Percentiles rank a stretch among this genome's conserved stretches.
These are phyloP conservation scores for Heterotis niloticus DNA, from an alignment of 2,113 vertebrate genomes.

Conservation along the genomic window DNA sequence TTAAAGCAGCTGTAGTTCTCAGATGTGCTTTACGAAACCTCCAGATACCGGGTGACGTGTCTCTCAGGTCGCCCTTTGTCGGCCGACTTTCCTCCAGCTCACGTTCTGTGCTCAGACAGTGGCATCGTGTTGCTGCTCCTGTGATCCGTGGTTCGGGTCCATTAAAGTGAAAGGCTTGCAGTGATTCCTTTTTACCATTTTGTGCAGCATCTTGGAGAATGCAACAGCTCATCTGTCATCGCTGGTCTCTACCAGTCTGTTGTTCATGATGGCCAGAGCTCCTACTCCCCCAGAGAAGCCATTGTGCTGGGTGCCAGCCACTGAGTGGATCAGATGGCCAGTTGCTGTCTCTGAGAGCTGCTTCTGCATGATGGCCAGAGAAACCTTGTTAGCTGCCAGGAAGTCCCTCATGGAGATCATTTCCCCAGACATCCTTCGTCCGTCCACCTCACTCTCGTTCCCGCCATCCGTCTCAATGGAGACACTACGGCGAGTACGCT, in stretches of 20 bases:
- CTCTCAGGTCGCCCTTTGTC: neutral
- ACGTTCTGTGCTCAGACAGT: no score
- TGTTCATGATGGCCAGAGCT: conserved; percentile 80
- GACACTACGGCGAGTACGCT: conserved; percentile 50
- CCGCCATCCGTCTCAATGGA: conserved; percentile 67
- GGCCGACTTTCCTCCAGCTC: no score
- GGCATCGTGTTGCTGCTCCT: neutral
- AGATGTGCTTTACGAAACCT: no score
- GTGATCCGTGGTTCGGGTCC: neutral
- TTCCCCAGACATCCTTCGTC: conserved; percentile 71
- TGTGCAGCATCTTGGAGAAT: neutral
- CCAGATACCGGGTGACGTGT: neutral
- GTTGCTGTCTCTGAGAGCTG: conserved; percentile 74
- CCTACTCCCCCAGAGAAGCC: conserved; percentile 75
- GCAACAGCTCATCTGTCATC: conserved; percentile 59
- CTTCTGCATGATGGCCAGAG: conserved; percentile 75
- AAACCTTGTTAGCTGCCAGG: conserved; percentile 72
- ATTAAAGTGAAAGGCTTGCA: no score
- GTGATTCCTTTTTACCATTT: neutral
- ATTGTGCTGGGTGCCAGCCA: conserved; percentile 51
- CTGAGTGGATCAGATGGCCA: conserved; percentile 56
- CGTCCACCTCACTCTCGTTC: conserved; percentile 66
- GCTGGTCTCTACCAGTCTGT: conserved; percentile 76
- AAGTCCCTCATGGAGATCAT: conserved; percentile 80
- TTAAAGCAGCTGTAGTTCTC: no score